These are phyloP conservation scores for Xylota sylvarum DNA, from an alignment of 2,888 invertebrate genomes.

Conservation along the genomic window DNA sequence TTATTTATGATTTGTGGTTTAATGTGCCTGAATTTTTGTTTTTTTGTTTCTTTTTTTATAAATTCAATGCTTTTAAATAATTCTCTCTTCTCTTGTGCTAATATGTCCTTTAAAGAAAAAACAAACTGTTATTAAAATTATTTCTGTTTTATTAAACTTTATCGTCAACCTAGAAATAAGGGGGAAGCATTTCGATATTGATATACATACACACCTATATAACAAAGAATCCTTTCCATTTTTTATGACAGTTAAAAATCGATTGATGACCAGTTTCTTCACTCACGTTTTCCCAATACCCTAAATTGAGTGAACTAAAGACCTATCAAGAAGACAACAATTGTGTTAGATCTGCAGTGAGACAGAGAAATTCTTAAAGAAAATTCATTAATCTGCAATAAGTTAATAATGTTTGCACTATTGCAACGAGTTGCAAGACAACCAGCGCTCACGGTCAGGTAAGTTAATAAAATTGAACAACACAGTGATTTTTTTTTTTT, in stretches of 20 bases:
- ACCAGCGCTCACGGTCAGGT: constrained; percentile 37
- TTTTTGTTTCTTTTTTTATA: no score
- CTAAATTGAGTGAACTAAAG: neutral
- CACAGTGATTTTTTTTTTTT: neutral
- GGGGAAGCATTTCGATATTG: neutral
- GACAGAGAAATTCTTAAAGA: neutral
- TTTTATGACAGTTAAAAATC: constrained; percentile 46
- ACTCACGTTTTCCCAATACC: constrained; percentile 4
- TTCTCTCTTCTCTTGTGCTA: neutral
- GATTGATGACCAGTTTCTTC: constrained; percentile 20
- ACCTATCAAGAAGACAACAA: neutral
- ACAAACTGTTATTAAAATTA: neutral
- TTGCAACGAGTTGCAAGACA: constrained; percentile 47
- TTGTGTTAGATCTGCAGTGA: neutral
- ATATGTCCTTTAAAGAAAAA: neutral
- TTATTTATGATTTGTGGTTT: constrained; percentile 1
- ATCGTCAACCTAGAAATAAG: neutral
- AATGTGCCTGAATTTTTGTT: neutral
- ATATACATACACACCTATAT: neutral
- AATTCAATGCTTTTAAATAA: neutral
- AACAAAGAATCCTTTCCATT: neutral
- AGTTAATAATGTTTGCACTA: constrained; percentile 53
- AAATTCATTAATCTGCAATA: neutral
- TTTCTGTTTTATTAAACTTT: neutral
- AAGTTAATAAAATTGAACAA: constrained; percentile 10